Conservation (phyloP, 2,113 vertebrate genomes). For the Tapirus terrestris region DNA sequence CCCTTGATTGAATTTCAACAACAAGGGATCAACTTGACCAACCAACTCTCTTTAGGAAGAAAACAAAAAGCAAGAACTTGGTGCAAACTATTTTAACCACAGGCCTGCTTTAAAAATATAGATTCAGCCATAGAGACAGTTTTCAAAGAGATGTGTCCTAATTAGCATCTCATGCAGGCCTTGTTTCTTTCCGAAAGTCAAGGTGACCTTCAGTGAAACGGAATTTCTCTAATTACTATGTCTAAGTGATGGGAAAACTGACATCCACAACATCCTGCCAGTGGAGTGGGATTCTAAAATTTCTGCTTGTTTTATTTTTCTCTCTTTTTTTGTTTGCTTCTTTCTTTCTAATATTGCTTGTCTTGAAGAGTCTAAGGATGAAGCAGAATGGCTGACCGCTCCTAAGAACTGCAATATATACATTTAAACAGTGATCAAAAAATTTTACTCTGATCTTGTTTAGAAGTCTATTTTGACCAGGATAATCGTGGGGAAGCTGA, state of each 20-base stretch:
- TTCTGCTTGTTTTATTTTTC: neutral
- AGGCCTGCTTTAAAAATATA: slow-evolving; percentile 56
- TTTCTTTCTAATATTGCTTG: neutral
- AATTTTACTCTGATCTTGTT: neutral
- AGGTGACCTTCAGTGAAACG: slow-evolving; percentile 76
- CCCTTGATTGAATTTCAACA: slow-evolving; percentile 97
- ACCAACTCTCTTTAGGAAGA: slow-evolving; percentile 85
- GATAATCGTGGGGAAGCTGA: slow-evolving; percentile 36
- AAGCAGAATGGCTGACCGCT: neutral
- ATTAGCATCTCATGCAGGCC: slow-evolving; percentile 74
- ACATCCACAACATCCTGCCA: neutral
- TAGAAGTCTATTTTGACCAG: slow-evolving; percentile 31
- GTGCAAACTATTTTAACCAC: slow-evolving; percentile 80
- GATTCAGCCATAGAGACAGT: slow-evolving; percentile 72
- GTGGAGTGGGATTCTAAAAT: neutral
- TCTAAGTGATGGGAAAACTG: neutral
- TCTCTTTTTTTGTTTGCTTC: neutral
- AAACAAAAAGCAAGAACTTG: slow-evolving; percentile 70
- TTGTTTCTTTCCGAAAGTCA: slow-evolving; percentile 76
- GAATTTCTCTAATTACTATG: slow-evolving; percentile 58
- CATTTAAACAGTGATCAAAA: neutral
- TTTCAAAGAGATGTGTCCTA: slow-evolving; percentile 73
- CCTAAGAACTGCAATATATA: neutral
- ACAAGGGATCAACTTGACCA: slow-evolving; percentile 95
- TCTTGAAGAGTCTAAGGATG: neutral